Conservation (phyloP, 2,113 vertebrate species). For the Sphyrna mokarran region DNA sequence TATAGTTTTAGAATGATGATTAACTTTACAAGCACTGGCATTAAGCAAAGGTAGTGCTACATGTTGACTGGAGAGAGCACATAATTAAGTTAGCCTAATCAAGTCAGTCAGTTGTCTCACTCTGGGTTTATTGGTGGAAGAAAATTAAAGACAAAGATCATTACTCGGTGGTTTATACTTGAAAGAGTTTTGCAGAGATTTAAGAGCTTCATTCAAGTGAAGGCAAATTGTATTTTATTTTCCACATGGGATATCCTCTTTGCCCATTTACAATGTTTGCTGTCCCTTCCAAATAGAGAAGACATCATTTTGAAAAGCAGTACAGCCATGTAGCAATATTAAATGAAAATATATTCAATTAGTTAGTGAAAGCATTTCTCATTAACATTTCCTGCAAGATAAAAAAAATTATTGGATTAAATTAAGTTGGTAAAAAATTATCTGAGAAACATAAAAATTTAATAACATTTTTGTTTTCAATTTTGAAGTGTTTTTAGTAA, state of each 20-base stretch:
- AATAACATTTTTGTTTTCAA: slow-evolving; percentile 46
- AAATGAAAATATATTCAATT: slow-evolving; percentile 26
- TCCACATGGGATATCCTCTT: slow-evolving; percentile 30
- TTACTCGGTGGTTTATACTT: slow-evolving; percentile 63
- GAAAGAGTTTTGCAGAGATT: slow-evolving; percentile 53
- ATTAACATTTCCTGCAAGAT: not conserved
- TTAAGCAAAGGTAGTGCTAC: slow-evolving; percentile 70
- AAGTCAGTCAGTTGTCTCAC: slow-evolving; percentile 79
- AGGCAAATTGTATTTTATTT: slow-evolving; percentile 16
- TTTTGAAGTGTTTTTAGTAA: slow-evolving; percentile 46
- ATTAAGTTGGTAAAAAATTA: not conserved
- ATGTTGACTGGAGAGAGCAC: slow-evolving; percentile 70
- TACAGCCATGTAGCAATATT: not conserved
- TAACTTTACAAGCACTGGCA: slow-evolving; percentile 67
- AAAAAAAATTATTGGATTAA: slow-evolving; percentile 7
- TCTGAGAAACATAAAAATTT: slow-evolving; percentile 40
- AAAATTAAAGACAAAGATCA: slow-evolving; percentile 75
- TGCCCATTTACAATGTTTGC: not conserved
- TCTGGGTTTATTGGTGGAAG: slow-evolving; percentile 64
- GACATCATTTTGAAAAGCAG: not conserved
- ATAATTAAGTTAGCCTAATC: slow-evolving; percentile 84
- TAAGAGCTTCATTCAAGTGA: slow-evolving; percentile 46
- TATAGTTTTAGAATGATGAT: slow-evolving; percentile 63
- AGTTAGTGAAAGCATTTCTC: slow-evolving; percentile 1
- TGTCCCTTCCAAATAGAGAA: slow-evolving; percentile 11